Conservation (phyloP, 2,797 vertebrate species). For the Cichlasoma orientale region DNA sequence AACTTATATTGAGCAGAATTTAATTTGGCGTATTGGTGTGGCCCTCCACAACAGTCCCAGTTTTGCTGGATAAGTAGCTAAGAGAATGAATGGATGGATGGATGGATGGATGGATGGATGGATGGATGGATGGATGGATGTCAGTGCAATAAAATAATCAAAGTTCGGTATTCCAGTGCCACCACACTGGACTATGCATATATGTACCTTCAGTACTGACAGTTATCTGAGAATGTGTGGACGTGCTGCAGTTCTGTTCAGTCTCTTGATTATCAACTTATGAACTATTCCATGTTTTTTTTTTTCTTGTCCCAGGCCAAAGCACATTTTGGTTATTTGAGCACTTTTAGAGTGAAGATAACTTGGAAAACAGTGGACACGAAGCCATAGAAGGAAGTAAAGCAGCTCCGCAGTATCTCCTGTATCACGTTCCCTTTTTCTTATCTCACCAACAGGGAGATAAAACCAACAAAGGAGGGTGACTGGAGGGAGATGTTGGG, state of each 20-base stretch:
- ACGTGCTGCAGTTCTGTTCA: not conserved
- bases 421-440: constrained; percentile 23
- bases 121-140: not conserved
- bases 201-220: not conserved
- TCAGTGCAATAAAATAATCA: not conserved
- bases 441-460: constrained; percentile 37
- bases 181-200: not conserved
- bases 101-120: not conserved
- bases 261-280: not conserved
- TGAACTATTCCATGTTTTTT: not conserved
- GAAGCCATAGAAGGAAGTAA: constrained; percentile 54
- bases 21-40: not conserved
- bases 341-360: constrained; percentile 32
- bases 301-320: not conserved
- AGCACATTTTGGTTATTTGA: constrained; percentile 30
- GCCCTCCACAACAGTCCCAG: no score
- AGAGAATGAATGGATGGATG: no score
- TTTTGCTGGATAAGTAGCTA: not conserved
- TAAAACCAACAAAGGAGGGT: constrained; percentile 10
- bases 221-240: not conserved
- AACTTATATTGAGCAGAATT: not conserved
- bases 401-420: constrained; percentile 1
- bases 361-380: not conserved
- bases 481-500: constrained; percentile 8
- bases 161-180: not conserved